phyloP scores from a whole-genome alignment of 2,888 invertebrate species.

The Eledona agricola region DNA sequence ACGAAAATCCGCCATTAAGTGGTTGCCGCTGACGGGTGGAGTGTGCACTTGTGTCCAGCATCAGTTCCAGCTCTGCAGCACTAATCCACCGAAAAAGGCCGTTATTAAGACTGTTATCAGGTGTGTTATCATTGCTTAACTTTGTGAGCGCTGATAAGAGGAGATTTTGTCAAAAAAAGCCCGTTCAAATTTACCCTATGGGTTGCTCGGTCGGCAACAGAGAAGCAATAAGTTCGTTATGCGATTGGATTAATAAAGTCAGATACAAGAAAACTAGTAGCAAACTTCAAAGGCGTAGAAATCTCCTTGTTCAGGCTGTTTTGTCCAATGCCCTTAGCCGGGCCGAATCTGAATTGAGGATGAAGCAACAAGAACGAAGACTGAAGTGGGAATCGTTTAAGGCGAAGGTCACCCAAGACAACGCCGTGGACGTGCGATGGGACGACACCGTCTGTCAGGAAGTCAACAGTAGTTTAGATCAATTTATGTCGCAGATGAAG shows the following conservation, averaged over 20 bases:
- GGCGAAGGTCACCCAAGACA: conserved; percentile 39
- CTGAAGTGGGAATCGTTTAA: conserved; percentile 65
- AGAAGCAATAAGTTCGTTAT: conserved; percentile 53
- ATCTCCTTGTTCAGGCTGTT: conserved; percentile 72
- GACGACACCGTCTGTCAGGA: conserved; percentile 62
- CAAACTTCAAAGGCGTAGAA: conserved; percentile 68
- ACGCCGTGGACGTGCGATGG: conserved; percentile 37
- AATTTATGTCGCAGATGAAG: conserved; percentile 72
- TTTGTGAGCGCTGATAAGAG: conserved; percentile 42
- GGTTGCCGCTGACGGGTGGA: conserved; percentile 32
- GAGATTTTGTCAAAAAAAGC: conserved; percentile 50
- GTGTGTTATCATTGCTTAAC: conserved; percentile 48
- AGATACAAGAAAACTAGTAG: conserved; percentile 69
- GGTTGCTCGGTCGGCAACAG: conserved; percentile 43
- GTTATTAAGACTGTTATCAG: conserved; percentile 37
- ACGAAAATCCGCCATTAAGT: conserved; percentile 41
- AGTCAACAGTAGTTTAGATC: conserved; percentile 69
- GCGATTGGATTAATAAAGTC: conserved; percentile 72
- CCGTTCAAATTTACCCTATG: conserved; percentile 17
- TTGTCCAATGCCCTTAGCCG: conserved; percentile 68
- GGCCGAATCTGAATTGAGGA: conserved; percentile 69
- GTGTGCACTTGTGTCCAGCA: conserved; percentile 18
- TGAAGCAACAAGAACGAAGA: conserved; percentile 71
- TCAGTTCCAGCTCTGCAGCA: conserved; percentile 18
- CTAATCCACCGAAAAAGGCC: conserved; percentile 6